Evolutionary conservation across 2,797 vertebrate species (phyloP), one percentile per base, ranked within the genome.

Genomic region (Cyprinella venusta): DNA sequence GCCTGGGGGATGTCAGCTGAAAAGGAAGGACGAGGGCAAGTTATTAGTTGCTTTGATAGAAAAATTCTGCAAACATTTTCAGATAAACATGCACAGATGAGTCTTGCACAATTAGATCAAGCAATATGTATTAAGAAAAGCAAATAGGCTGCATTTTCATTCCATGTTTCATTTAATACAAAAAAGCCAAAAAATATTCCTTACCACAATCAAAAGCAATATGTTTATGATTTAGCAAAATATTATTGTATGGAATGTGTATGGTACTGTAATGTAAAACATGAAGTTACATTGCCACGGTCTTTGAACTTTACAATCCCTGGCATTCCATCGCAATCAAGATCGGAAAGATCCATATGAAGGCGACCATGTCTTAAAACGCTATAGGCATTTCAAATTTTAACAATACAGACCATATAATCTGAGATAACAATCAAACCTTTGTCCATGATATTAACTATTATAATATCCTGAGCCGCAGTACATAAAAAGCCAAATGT

Each of bases 361-460:
- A 40, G 56, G 30, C 45, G 30, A 52, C 52, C 30, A 64, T 69
- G 75, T 52, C 77, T 8, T 8, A 21, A 79, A 69, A 72, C 6
- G n/a, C 56, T 45, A 45, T 45, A 63, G 45, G 5, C 77, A 59
- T 79, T 69, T 52, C 3, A 12, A 26, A 19, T 52, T 26, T 16
- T 45, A 72, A 52, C 67, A 87, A 76, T 61, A 48, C 59, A 45
- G 30, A 38, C 76, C 19, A 76, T 87, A 85, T 87, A 87, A 83
- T 79, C 68, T 59, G 76, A 85, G 79, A 77, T 84, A 82, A 84
- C 75, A 56, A 87, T 82, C 52, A 79, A 70, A 54, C 59, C 8
- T 76, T 85, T 76, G 36, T 78, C 77, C 79, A 64, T 64, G 40
- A 42, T 65, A 65, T 65, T 76, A 88, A 80, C 71, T 50, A 79